Evolutionary conservation across 1,140 invertebrate species (phyloP), one percentile per base, ranked within the genome.

Genomic region (Octopus sinensis): DNA sequence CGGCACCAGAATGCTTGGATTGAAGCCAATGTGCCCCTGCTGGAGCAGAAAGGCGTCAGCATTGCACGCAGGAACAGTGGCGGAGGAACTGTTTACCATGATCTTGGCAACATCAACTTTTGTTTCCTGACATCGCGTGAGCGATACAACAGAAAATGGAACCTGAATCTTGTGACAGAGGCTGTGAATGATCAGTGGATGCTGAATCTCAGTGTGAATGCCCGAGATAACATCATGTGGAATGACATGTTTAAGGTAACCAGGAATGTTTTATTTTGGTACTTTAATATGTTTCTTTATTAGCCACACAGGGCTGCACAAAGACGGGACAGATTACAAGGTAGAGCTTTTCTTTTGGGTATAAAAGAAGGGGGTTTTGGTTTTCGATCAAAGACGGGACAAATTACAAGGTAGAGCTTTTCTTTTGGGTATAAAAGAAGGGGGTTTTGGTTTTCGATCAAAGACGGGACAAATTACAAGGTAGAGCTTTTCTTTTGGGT

Each of bases 41-140:
- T 88, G 6, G 78, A 17, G 5, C 92, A 93, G 54, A 90, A 92
- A 51, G 93, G 93, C 23, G 93, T 97, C 76, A 89, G 92, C 4
- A 85, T 98, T 23, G 97, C 94, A 1, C 92, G 98, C 79, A 92
- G 97, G 30, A 96, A 96, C 87, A 98, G 96, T 90, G 97, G 97
- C n/a, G 98, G 98, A 81, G 97, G 97, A 10, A 95, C 96, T 23
- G 97, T 99, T 30, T 99, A 97, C 90, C 97, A 99, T 90, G 98
- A 99, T 91, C 87, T 92, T 82, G 97, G 97, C 73, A 98, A 98
- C 92, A 90, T 99, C 0, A 99, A 98, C 91, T 92, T 96, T 79
- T 95, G 96, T 0, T 98, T 98, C 90, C 96, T 98, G 84, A 95
- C 95, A 4, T 92, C 94, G 0, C 92, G 93, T 85, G 93, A 94